Evolutionary conservation across 2,797 vertebrate genomes (phyloP).

Genomic region (Falco cherrug): DNA sequence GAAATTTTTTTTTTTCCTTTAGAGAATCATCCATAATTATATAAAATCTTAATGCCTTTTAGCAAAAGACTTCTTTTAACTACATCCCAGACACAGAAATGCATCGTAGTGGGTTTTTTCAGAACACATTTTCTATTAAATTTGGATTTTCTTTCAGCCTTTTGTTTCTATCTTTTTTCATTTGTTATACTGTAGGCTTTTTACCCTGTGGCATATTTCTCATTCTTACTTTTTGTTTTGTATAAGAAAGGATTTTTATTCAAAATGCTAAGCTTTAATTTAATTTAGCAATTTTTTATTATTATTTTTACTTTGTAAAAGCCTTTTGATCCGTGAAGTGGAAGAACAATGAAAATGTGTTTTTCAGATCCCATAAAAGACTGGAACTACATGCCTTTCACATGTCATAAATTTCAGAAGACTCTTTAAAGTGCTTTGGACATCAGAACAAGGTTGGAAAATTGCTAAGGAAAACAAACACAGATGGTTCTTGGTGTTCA

Average conservation of each 20-base stretch:
- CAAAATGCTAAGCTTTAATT: conserved; percentile 76
- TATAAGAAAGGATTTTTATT: conserved; percentile 76
- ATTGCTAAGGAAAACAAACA: conserved; percentile 10
- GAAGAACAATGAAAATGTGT: conserved; percentile 76
- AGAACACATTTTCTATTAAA: conserved; percentile 16
- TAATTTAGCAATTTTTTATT: conserved; percentile 59
- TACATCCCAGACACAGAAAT: neutral
- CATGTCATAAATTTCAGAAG: conserved; percentile 56
- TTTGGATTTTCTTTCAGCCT: conserved; percentile 47
- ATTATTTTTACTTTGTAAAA: conserved; percentile 74
- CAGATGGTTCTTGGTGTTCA: neutral
- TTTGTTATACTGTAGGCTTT: conserved; percentile 74
- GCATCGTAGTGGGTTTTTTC: neutral
- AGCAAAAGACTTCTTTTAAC: neutral
- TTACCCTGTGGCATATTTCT: conserved; percentile 74
- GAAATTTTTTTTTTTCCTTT: neutral
- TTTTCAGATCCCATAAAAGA: conserved; percentile 70
- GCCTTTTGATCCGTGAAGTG: conserved; percentile 80
- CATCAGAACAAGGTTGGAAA: neutral
- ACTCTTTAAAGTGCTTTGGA: conserved; percentile 18
- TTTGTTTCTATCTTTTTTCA: conserved; percentile 64
- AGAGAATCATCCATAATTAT: neutral
- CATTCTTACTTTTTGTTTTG: conserved; percentile 65
- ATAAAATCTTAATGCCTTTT: neutral
- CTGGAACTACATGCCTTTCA: conserved; percentile 72